Evolutionary conservation across 1,140 invertebrate species (phyloP).

Genomic region (Chelonus insularis): DNA sequence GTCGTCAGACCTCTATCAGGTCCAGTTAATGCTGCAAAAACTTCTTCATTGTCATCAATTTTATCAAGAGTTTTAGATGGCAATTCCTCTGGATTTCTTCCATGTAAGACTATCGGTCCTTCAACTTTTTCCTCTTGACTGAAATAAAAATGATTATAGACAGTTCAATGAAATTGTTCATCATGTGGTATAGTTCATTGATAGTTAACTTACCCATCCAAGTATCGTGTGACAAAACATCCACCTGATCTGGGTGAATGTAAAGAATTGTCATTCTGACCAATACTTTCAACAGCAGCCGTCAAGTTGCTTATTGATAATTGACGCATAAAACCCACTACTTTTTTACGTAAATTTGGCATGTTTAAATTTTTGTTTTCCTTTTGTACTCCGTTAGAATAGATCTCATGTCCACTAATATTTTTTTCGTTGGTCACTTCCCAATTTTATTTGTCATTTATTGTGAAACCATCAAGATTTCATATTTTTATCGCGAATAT

Average conservation of each 20-base stretch:
- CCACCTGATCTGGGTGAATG: constrained; percentile 56
- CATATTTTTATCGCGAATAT: no score
- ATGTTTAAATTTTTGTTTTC: constrained; percentile 51
- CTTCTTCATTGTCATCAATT: constrained; percentile 60
- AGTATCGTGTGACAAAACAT: constrained; percentile 74
- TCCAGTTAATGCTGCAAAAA: constrained; percentile 73
- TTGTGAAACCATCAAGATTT: no score
- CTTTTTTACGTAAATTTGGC: constrained; percentile 74
- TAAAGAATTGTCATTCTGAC: constrained; percentile 46
- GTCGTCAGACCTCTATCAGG: constrained; percentile 77
- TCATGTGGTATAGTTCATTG: constrained; percentile 26
- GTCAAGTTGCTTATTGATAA: constrained; percentile 70
- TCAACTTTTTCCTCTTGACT: constrained; percentile 56
- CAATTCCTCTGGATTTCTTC: constrained; percentile 68
- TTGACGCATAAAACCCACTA: constrained; percentile 75
- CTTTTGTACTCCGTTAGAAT: no score
- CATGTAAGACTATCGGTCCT: constrained; percentile 67
- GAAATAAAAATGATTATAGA: constrained; percentile 14
- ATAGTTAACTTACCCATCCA: constrained; percentile 69
- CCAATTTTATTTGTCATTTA: no score
- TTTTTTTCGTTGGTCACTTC: no score
- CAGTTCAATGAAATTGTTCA: background rate
- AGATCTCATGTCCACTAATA: no score
- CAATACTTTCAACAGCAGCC: constrained; percentile 58
- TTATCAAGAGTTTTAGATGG: constrained; percentile 63